Conservation (phyloP, 2,797 vertebrate genomes). For the Labeo calbasu region DNA sequence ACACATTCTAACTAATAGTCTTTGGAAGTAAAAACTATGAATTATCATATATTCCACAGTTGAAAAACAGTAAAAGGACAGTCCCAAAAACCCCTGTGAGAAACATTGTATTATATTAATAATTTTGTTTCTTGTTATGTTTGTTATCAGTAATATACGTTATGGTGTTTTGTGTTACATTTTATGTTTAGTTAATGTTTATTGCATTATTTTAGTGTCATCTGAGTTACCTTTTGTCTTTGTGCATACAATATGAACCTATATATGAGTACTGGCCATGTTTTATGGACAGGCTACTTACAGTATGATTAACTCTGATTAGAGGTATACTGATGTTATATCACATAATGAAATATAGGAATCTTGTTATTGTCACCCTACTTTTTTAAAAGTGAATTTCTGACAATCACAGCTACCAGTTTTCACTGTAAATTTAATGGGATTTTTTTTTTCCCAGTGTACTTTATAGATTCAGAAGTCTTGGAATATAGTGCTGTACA, state of each 20-base stretch:
- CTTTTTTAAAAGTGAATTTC: not conserved
- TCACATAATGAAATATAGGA: not conserved
- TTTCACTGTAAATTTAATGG: not conserved
- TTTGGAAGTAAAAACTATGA: not conserved
- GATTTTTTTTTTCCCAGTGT: not conserved
- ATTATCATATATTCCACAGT: not conserved
- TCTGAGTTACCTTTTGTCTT: not conserved
- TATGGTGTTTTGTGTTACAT: not conserved
- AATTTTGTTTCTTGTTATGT: not conserved
- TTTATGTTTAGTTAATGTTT: not conserved
- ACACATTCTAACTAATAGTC: too few relatives aligned
- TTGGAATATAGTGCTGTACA: not conserved
- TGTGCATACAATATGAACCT: not conserved
- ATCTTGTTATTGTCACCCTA: not conserved
- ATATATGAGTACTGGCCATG: not conserved
- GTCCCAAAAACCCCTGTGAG: not conserved
- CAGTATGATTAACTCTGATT: not conserved
- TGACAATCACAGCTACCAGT: not conserved
- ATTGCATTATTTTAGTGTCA: not conserved
- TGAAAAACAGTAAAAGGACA: not conserved
- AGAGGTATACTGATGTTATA: not conserved
- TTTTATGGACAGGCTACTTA: not conserved
- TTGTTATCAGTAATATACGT: not conserved
- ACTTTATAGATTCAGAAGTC: not conserved
- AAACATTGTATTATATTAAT: not conserved